These are phyloP conservation scores for Zosterops japonicus DNA, from an alignment of 2,113 vertebrate genomes.

Conservation along the genomic window DNA sequence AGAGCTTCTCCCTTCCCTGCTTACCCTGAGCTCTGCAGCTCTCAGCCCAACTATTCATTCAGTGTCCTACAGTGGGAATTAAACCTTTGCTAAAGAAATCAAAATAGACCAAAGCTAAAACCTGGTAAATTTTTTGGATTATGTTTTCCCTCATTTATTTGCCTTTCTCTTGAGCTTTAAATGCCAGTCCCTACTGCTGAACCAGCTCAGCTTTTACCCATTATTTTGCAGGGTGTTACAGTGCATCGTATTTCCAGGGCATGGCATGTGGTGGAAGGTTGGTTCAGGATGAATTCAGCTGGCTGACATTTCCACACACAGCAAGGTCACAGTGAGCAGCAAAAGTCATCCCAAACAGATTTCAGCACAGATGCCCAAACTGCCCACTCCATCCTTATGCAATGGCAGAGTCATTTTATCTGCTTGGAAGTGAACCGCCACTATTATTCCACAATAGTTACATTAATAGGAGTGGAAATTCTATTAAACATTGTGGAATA, in stretches of 20 bases:
- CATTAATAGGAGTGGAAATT: not conserved
- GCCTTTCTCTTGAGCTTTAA: not conserved
- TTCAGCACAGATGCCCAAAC: constrained; percentile 11
- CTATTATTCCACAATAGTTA: not conserved
- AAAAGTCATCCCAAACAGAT: constrained; percentile 30
- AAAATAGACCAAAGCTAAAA: not conserved
- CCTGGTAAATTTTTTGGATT: not conserved
- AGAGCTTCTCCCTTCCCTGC: not conserved
- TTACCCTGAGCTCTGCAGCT: not conserved
- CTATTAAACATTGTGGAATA: not conserved
- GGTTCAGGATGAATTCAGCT: constrained; percentile 2
- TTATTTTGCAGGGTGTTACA: not conserved
- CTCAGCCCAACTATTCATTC: not conserved
- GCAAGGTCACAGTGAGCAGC: constrained; percentile 5
- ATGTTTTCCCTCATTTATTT: not conserved
- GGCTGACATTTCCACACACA: not conserved
- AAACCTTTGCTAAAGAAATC: not conserved
- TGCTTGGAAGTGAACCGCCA: not conserved
- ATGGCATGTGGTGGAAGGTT: not conserved
- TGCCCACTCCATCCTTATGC: not conserved
- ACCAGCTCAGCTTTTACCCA: not conserved
- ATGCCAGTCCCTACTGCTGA: not conserved
- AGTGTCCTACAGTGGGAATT: not conserved
- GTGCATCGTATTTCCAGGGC: not conserved
- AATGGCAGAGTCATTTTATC: not conserved